These are phyloP conservation scores for Xerus inauris DNA, from an alignment of 2,113 vertebrate genomes.

Conservation along the genomic window DNA sequence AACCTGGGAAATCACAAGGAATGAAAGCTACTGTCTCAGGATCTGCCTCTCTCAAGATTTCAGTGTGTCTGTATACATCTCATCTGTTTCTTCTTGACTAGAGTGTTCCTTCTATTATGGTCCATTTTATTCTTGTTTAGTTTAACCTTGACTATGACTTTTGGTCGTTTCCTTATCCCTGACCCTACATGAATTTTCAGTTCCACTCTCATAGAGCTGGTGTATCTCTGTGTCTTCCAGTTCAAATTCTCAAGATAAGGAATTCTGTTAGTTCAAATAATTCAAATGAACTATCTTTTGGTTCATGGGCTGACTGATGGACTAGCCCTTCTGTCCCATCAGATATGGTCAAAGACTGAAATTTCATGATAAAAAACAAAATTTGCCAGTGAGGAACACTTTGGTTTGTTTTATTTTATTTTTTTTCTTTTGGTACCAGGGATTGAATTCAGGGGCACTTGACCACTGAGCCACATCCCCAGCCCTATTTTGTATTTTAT, in stretches of 20 bases:
- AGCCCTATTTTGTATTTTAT: too few species aligned
- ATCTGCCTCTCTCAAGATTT: not conserved
- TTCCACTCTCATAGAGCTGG: not conserved
- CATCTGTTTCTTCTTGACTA: not conserved
- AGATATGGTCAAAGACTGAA: not conserved
- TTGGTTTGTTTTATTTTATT: too few species aligned
- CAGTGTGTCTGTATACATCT: not conserved
- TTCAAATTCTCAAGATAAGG: not conserved
- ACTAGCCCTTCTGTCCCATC: not conserved
- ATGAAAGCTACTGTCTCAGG: not conserved
- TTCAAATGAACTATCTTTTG: not conserved
- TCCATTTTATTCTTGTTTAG: not conserved
- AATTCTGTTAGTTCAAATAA: not conserved
- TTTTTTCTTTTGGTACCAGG: too few species aligned
- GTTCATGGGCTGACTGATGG: not conserved
- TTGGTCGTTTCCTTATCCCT: not conserved
- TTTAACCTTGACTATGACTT: not conserved
- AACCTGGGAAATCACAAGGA: not conserved
- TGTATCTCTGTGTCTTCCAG: not conserved
- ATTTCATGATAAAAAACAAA: not conserved
- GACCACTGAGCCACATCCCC: too few species aligned
- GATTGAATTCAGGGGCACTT: too few species aligned
- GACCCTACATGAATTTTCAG: not conserved
- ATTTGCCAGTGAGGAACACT: not conserved
- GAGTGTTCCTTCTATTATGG: not conserved